Conservation (phyloP, 1,140 invertebrate species). For the Drosophila orena region DNA sequence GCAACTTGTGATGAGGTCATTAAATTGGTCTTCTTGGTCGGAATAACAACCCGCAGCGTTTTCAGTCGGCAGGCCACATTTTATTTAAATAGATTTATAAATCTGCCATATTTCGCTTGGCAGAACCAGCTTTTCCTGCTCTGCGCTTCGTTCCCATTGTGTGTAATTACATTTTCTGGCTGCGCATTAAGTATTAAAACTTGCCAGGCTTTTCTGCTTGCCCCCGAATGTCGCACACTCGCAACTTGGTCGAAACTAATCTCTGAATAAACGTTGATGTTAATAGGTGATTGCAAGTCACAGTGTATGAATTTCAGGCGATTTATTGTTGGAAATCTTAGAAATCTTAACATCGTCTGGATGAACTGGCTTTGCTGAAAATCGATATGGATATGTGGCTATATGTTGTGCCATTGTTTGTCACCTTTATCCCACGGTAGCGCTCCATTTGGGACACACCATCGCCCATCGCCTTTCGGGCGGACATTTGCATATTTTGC, state of each 20-base stretch:
- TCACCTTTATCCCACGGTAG: neutral
- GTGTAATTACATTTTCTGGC: constrained; percentile 42
- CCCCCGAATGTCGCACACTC: too few species aligned
- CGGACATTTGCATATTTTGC: constrained; percentile 61
- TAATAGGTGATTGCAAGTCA: too few species aligned
- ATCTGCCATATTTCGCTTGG: constrained; percentile 47
- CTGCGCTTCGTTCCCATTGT: constrained; percentile 4
- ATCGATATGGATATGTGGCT: neutral
- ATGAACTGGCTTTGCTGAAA: neutral
- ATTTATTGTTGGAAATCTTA: too few species aligned
- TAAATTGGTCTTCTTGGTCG: neutral
- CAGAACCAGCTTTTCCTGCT: too few species aligned
- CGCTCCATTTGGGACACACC: neutral
- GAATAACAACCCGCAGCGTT: constrained; percentile 12
- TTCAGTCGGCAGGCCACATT: constrained; percentile 17
- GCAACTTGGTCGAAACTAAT: too few species aligned
- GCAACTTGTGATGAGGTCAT: constrained; percentile 4
- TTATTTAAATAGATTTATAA: constrained; percentile 57
- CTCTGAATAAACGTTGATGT: neutral
- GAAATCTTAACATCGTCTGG: too few species aligned
- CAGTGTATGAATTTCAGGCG: too few species aligned
- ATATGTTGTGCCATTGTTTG: constrained; percentile 10
- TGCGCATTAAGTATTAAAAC: constrained; percentile 45
- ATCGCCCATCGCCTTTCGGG: neutral
- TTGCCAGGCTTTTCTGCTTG: neutral